Evolutionary conservation across 53 echinoderm and acorn worm genomes (phyloP), one percentile per base, ranked within the genome.

Genomic region (Echinarachnius parma): DNA sequence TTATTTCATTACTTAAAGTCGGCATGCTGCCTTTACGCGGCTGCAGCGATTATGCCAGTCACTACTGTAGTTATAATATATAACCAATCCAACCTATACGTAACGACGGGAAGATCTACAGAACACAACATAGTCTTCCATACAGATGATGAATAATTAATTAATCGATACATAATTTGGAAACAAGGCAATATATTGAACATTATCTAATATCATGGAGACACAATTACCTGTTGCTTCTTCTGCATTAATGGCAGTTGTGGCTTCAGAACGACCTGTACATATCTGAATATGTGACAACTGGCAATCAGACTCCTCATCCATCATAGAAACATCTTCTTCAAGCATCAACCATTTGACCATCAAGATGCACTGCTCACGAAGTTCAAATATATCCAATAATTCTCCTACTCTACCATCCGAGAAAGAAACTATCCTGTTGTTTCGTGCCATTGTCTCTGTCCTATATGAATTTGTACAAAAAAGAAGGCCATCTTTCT

Each of bases 371-470:
- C 60, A 75, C 28, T 58, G 4, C 13, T 35, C 59, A 60, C 46
- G 16, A 24, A 30, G 9, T 9, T 28, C 37, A 2, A 75, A 35
- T 3, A 75, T 25, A 28, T 32, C 31, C 59, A 29, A 36, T 44
- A 77, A 50, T 52, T 33, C 53, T 0, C 26, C 7, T 0, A 18
- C 31, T 32, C 8, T 27, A 42, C 34, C 53, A 50, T 63, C 24
- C 3, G 19, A 34, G 56, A 2, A 62, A 7, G 47, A 14, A 62
- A 77, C 20, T 28, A 79, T 0, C 20, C 34, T 66, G 46, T 79
- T 79, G 30, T 67, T 67, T 50, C 67, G 53, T 14, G 45, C 67
- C 66, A 32, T 79, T 15, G 31, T 65, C 13, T 50, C 52, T 13
- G 5, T 71, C 9, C 8, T 47, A 22, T 74, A 33, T 57, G 2